phyloP scores from a whole-genome alignment of 2,113 vertebrate genomes.

The Lonchura striata region DNA sequence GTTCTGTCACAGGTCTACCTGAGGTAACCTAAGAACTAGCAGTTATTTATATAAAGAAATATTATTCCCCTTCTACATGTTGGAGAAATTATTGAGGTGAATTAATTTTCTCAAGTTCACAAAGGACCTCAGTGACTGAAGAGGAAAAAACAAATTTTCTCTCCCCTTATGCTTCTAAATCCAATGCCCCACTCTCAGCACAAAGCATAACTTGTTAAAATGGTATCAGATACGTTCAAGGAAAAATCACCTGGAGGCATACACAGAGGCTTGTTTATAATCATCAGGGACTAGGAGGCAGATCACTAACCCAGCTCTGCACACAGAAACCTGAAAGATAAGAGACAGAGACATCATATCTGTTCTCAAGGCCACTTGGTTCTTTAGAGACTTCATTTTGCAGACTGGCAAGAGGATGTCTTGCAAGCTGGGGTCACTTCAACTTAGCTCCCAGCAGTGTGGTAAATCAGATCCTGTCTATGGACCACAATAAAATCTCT shows the following conservation, averaged over 20 bases:
- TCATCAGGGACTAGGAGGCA: background rate
- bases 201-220: conserved; percentile 2
- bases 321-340: conserved; percentile 8
- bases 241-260: background rate
- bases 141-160: background rate
- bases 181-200: background rate
- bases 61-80: background rate
- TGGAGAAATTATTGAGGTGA: background rate
- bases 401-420: background rate
- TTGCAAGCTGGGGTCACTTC: background rate
- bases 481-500: background rate
- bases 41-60: background rate
- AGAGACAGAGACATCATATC: background rate
- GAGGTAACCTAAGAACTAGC: background rate
- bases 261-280: conserved; percentile 9
- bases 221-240: background rate
- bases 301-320: background rate
- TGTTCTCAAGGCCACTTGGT: background rate
- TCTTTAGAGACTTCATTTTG: conserved; percentile 14
- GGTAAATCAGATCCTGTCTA: conserved; percentile 1
- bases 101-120: background rate
- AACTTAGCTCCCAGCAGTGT: background rate
- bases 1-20: background rate
- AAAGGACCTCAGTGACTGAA: background rate
- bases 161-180: background rate